Base-by-base conservation (phyloP, 2,113 vertebrate species). In the Nerophis ophidion region DNA sequence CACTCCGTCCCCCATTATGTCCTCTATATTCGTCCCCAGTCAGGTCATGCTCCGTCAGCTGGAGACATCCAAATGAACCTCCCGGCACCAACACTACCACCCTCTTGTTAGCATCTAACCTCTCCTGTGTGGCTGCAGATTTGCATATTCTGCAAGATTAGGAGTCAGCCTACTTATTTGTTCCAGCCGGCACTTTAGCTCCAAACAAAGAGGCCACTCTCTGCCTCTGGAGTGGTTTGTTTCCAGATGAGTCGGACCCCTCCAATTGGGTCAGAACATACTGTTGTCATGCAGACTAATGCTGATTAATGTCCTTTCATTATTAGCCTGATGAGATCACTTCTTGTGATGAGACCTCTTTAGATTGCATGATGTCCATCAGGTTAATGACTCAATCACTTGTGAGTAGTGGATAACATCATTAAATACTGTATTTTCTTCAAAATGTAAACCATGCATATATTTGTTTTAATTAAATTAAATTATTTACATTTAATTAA, bases 121-220 rank as follows among this genome's bases (percentile, higher is more conserved):
- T 45, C 11, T 6, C 47, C 61, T 42, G 8, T 17, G 70, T 6
- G 49, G 69, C n/a, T n/a, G 49, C 74, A 71, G 77, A 64, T 88
- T 88, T 84, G 84, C 83, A 84, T 81, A 82, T 79, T 83, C 62
- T 33, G 48, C 46, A 57, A 76, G 82, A 85, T 88, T 85, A 85
- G 34, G 35, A 19, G 8, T 56, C n/a, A 45, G 56, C 63, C 69
- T 65, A 17, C 53, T 75, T 72, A 79, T 81, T 76, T 78, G 62
- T 72, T 67, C 59, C 57, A 57, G 67, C 54, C 54, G 67, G 62
- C 73, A 34, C 64, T 15, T 84, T 85, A 79, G 49, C 40, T n/a
- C 26, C 75, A 75, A 71, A 82, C 84, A 86, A 86, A 81, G 66
- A 71, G 54, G 0, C 71, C 81, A 80, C 70, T 83, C 77, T 70